These are phyloP conservation scores for Bothrops alternatus DNA, from an alignment of 2,797 vertebrate species.

Conservation along the genomic window DNA sequence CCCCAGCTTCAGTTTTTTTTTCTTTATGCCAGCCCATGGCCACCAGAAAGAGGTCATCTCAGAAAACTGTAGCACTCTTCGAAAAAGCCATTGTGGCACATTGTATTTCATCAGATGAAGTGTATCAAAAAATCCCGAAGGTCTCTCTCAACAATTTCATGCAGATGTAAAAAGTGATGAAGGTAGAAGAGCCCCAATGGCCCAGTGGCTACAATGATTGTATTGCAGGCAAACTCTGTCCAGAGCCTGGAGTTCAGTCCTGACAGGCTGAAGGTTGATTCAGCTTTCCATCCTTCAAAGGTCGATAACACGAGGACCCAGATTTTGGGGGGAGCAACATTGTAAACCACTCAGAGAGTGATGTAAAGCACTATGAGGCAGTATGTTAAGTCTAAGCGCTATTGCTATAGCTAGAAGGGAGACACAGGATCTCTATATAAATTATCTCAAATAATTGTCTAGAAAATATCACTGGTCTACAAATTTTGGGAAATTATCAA, in stretches of 20 bases:
- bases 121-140: not conserved
- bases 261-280: not conserved
- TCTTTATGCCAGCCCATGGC: not conserved
- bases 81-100: not conserved
- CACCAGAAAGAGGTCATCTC: not conserved
- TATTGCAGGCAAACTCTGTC: not conserved
- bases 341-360: not conserved
- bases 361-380: not conserved
- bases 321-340: not conserved
- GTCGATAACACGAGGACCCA: not conserved
- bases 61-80: not conserved
- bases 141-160: not conserved
- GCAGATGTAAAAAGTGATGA: not conserved
- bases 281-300: not conserved
- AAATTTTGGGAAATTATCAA: too few relatives aligned
- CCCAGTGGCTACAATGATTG: not conserved
- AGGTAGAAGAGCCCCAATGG: not conserved
- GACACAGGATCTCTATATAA: not conserved
- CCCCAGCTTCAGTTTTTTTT: not conserved
- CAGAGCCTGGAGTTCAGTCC: not conserved
- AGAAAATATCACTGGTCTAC: not conserved
- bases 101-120: not conserved
- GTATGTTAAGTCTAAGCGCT: not conserved
- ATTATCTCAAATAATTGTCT: not conserved
- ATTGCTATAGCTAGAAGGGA: not conserved